phyloP scores from a whole-genome alignment of 2,797 vertebrate genomes.

The Chaenodraco wilsoni region DNA sequence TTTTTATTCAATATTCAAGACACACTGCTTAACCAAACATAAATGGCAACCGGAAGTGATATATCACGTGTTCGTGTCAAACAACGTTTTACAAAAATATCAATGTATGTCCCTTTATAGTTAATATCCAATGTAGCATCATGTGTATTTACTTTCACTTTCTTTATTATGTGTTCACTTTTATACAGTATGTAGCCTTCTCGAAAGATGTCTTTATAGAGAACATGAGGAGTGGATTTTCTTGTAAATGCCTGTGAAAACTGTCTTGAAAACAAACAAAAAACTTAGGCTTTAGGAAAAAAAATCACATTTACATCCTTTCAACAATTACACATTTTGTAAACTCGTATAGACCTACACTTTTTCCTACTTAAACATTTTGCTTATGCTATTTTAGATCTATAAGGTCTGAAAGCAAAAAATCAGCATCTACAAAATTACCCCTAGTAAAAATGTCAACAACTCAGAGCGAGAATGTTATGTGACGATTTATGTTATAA shows the following conservation, averaged over 20 bases:
- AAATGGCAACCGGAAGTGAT: conserved; percentile 9
- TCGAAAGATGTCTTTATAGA: too few species aligned
- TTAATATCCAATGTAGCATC: too few species aligned
- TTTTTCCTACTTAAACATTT: background rate
- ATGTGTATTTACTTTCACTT: too few species aligned
- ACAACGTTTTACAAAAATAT: background rate
- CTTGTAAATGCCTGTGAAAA: too few species aligned
- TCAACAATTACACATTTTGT: too few species aligned
- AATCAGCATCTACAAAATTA: background rate
- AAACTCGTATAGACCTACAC: too few species aligned
- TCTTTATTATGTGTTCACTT: too few species aligned
- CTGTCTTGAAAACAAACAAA: too few species aligned
- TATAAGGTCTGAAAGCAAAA: background rate
- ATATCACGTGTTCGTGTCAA: background rate
- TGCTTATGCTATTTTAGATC: background rate
- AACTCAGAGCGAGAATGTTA: background rate
- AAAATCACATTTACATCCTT: too few species aligned
- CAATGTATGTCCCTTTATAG: background rate
- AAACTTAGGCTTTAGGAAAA: background rate
- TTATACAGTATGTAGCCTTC: too few species aligned
- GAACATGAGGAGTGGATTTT: too few species aligned
- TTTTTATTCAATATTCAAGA: background rate
- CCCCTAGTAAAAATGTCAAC: background rate
- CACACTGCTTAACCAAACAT: background rate
- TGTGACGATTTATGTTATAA: background rate